Base-by-base conservation (phyloP, 1,140 invertebrate species). In the Ceratina japonica region DNA sequence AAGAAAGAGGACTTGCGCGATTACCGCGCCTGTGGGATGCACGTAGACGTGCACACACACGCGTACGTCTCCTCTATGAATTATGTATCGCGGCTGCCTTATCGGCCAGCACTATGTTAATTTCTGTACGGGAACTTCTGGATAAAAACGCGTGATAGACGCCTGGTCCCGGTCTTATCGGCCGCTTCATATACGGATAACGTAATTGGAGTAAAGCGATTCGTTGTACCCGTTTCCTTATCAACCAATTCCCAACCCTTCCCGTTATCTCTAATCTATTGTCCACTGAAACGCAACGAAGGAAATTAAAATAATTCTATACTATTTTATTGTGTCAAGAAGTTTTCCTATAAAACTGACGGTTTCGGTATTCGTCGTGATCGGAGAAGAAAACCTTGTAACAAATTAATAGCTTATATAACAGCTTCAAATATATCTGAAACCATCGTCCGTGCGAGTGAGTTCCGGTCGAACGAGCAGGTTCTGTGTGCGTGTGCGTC, bases 91-190 rank as follows among this genome's bases (percentile, higher is more conserved):
- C 59, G 77, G 71, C 58, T 83, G 24, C 24, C 65, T 75, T 84
- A 84, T 84, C 83, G 56, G 49, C 83, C 81, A 73, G 77, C 77
- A 76, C 77, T 83, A 84, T 84, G 83, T 72, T 84, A 84, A 84
- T 84, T 84, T 80, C 52, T 18, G 16, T 80, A 71, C 77, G 77
- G 78, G 27, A 72, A 76, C 58, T 69, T 56, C 73, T 22, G 66
- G 66, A 72, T 76, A 59, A 24, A 22, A 66, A 52, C 58, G 71
- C 3, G 44, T 56, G 75, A 83, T 82, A 52, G 82, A 63, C 69
- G 75, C 74, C 75, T 82, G 75, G 64, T 66, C 68, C 62, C 61
- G 22, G 24, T 59, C 65, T 59, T 83, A 79, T 79, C 81, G 72
- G 16, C 27, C 66, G 49, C 56, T 72, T 27, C 56, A 24, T 62